Evolutionary conservation across 2,888 invertebrate genomes (phyloP).

Genomic region (Xanthia togata): DNA sequence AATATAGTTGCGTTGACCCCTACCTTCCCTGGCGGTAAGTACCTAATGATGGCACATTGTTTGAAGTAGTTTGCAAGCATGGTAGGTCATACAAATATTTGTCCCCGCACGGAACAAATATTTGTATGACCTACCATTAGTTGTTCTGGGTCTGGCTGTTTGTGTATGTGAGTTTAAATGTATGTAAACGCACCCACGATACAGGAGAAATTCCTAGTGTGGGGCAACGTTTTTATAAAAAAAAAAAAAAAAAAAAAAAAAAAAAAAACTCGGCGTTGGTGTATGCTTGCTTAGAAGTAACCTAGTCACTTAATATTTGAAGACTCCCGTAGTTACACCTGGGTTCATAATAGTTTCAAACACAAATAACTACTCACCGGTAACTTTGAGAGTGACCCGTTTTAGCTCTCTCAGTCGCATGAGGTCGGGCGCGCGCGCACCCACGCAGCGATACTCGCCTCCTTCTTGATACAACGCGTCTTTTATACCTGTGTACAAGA

Average conservation of each 20-base stretch:
- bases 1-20: background rate
- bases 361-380: constrained; percentile 73
- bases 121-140: too few species aligned
- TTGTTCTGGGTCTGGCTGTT: too few species aligned
- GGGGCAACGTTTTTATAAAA: too few species aligned
- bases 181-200: too few species aligned
- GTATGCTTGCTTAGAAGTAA: background rate
- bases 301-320: background rate
- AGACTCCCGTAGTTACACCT: too few species aligned
- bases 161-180: too few species aligned
- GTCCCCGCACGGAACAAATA: too few species aligned
- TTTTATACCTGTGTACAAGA: constrained; percentile 86
- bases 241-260: too few species aligned
- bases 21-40: background rate
- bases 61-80: background rate
- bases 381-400: constrained; percentile 83
- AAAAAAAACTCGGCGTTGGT: too few species aligned
- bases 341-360: background rate
- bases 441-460: constrained; percentile 94
- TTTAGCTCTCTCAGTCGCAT: constrained; percentile 83
- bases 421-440: constrained; percentile 82
- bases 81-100: too few species aligned
- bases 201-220: too few species aligned
- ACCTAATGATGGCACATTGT: background rate
- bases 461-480: constrained; percentile 94